A percentile compares a stretch with the other conserved stretches of the same genome.
Evolutionary conservation across 1,140 invertebrate genomes (phyloP).

Genomic region (Cecropterus lyciades): DNA sequence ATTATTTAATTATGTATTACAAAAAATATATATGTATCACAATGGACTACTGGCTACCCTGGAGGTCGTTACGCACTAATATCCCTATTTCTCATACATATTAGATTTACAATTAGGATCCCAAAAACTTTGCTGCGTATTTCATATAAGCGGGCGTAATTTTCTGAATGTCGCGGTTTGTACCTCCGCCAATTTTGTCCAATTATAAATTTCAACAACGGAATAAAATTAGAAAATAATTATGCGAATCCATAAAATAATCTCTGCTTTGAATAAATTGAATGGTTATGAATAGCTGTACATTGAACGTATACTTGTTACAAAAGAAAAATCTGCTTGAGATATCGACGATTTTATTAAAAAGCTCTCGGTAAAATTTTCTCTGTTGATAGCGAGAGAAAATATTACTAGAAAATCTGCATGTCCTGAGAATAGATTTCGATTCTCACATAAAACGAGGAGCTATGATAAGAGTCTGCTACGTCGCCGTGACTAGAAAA

Average conservation of each 20-base stretch:
- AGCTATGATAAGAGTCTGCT: slow-evolving; percentile 29
- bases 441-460: slow-evolving; percentile 29
- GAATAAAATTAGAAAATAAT: slow-evolving; percentile 50
- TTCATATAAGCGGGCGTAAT: slow-evolving; percentile 53
- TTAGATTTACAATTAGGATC: slow-evolving; percentile 67
- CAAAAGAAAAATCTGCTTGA: slow-evolving; percentile 4
- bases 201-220: slow-evolving; percentile 34
- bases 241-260: too few species aligned
- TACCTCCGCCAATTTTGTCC: slow-evolving; percentile 45
- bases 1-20: too few species aligned
- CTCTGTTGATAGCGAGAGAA: slow-evolving; percentile 14
- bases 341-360: slow-evolving; percentile 22
- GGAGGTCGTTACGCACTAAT: slow-evolving; percentile 38
- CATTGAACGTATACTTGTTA: background rate
- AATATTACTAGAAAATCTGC: slow-evolving; percentile 33
- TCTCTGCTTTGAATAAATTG: too few species aligned
- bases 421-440: slow-evolving; percentile 35
- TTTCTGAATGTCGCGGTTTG: slow-evolving; percentile 47
- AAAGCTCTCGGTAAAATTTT: slow-evolving; percentile 26
- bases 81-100: slow-evolving; percentile 46
- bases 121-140: slow-evolving; percentile 59
- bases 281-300: too few species aligned
- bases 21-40: slow-evolving; percentile 27
- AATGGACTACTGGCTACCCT: slow-evolving; percentile 6
- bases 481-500: slow-evolving; percentile 29